phyloP scores from a whole-genome alignment of 2,888 invertebrate genomes.

The Conomelus anceps region DNA sequence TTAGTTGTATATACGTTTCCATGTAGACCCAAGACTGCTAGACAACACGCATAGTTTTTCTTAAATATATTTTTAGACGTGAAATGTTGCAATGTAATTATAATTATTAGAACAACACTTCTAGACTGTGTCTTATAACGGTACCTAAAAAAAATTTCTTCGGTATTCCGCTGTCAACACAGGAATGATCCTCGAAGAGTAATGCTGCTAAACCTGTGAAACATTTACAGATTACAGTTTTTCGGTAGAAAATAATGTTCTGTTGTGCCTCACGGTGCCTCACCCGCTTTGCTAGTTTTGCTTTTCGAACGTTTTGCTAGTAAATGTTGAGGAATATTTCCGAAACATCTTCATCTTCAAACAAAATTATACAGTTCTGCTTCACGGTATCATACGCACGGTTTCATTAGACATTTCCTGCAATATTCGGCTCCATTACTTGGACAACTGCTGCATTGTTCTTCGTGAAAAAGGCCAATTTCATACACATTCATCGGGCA shows the following conservation, averaged over 20 bases:
- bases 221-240: background rate
- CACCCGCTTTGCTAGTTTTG: no score
- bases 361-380: background rate
- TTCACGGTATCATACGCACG: background rate
- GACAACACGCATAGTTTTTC: no score
- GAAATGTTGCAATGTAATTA: no score
- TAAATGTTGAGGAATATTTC: background rate
- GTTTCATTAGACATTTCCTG: background rate
- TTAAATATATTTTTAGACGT: no score
- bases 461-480: background rate
- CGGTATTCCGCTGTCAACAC: no score
- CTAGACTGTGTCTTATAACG: no score
- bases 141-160: no score
- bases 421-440: background rate
- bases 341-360: background rate
- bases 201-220: no score
- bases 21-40: no score
- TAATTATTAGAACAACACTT: no score
- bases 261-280: background rate
- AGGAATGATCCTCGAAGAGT: no score
- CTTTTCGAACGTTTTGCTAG: background rate
- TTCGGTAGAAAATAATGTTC: background rate
- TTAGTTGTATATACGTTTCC: no score
- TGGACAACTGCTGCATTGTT: background rate
- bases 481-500: background rate